Evolutionary conservation across 2,888 invertebrate species (phyloP).

Genomic region (Chymomyza fuscimana): DNA sequence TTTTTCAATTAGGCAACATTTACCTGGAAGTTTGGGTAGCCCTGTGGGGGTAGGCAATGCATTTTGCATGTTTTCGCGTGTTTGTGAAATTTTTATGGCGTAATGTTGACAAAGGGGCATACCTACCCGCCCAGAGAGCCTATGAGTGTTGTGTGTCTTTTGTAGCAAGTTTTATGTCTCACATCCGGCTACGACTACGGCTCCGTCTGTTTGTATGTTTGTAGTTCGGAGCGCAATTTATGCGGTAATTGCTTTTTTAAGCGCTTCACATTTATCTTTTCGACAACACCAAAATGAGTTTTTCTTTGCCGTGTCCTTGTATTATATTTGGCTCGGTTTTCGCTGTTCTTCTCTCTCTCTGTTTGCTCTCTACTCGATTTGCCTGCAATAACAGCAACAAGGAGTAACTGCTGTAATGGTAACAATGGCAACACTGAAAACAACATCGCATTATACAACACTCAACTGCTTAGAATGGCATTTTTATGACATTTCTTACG

Average conservation of each 20-base stretch:
- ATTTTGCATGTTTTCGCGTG: slow-evolving; percentile 71
- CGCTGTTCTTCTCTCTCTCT: slow-evolving; percentile 15
- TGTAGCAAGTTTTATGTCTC: slow-evolving; percentile 65
- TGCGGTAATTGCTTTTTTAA: slow-evolving; percentile 76
- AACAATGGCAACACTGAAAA: slow-evolving; percentile 61
- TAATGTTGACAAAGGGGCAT: slow-evolving; percentile 18
- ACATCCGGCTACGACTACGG: slow-evolving; percentile 45
- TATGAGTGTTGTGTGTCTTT: slow-evolving; percentile 34
- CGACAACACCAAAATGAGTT: slow-evolving; percentile 70
- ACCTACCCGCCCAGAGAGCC: slow-evolving; percentile 23
- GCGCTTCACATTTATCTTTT: slow-evolving; percentile 75
- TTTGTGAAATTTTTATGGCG: slow-evolving; percentile 35
- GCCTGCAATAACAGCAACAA: slow-evolving; percentile 48
- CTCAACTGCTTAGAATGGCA: slow-evolving; percentile 71
- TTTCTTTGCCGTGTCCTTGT: slow-evolving; percentile 17
- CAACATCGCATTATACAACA: slow-evolving; percentile 19
- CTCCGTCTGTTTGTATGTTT: slow-evolving; percentile 38
- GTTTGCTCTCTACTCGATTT: slow-evolving; percentile 46
- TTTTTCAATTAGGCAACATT: slow-evolving; percentile 67
- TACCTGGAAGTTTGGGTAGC: not conserved
- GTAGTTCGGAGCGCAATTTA: slow-evolving; percentile 63
- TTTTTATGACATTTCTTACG: slow-evolving; percentile 67
- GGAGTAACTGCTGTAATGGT: slow-evolving; percentile 34
- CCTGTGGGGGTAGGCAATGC: slow-evolving; percentile 39
- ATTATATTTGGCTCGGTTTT: not conserved